phyloP scores from a whole-genome alignment of 2,797 vertebrate genomes.

The Enteromius fasciolatus region DNA sequence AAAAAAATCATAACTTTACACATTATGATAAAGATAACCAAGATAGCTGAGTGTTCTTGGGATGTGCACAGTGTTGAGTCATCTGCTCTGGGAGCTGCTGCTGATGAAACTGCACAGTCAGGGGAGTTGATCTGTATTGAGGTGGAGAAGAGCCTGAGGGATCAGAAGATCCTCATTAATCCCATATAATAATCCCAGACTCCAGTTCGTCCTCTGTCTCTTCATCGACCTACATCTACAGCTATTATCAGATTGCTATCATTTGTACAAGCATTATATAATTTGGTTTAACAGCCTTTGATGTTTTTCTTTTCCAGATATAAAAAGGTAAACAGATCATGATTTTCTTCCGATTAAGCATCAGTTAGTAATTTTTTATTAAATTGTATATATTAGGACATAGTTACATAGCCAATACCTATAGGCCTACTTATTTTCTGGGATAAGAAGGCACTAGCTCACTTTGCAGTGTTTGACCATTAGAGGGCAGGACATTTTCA shows the following conservation, averaged over 20 bases:
- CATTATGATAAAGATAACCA: not conserved
- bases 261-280: constrained; percentile 10
- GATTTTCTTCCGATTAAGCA: not conserved
- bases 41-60: not conserved
- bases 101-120: constrained; percentile 50
- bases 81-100: constrained; percentile 1
- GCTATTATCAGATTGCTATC: constrained; percentile 34
- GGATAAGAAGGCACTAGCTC: not conserved
- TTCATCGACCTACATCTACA: constrained; percentile 43
- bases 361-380: not conserved
- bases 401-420: not conserved
- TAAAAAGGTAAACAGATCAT: not conserved
- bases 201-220: constrained; percentile 35
- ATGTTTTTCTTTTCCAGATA: not conserved
- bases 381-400: not conserved
- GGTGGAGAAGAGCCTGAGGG: constrained; percentile 37
- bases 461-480: constrained; percentile 6
- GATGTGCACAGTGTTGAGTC: not conserved
- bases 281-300: not conserved
- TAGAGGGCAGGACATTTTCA: constrained; percentile 44
- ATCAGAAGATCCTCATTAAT: constrained; percentile 49
- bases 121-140: constrained; percentile 47
- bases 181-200: constrained; percentile 43
- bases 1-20: not conserved
- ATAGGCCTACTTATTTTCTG: not conserved